These are phyloP conservation scores for Zaprionus camerounensis DNA, from an alignment of 1,140 invertebrate species.

Conservation along the genomic window DNA sequence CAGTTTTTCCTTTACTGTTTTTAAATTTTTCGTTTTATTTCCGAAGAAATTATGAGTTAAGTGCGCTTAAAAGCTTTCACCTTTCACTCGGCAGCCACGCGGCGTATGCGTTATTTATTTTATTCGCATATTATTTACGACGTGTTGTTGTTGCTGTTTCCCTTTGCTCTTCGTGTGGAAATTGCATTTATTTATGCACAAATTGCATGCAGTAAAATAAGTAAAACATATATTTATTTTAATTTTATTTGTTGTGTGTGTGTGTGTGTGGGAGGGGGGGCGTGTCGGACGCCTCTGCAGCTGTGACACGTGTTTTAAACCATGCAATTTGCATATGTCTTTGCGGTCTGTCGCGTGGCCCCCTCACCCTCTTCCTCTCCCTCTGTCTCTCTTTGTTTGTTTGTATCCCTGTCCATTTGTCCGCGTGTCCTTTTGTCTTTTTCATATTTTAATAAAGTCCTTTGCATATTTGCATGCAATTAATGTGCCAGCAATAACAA, in stretches of 20 bases:
- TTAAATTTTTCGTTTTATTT: background rate
- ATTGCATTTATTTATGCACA: conserved; percentile 75
- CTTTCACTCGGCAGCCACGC: conserved; percentile 46
- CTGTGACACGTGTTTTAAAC: conserved; percentile 70
- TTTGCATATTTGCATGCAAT: conserved; percentile 59
- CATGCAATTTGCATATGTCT: conserved; percentile 69
- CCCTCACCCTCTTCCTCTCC: background rate
- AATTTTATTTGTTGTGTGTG: conserved; percentile 75
- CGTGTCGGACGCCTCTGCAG: conserved; percentile 4
- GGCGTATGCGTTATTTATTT: conserved; percentile 54
- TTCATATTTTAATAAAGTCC: conserved; percentile 68
- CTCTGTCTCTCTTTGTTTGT: background rate
- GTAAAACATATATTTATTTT: conserved; percentile 73
- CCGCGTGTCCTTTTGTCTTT: conserved; percentile 17
- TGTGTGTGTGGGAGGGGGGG: conserved; percentile 43
- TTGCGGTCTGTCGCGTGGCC: conserved; percentile 28
- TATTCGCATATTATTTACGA: conserved; percentile 71
- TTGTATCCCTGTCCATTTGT: background rate
- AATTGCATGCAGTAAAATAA: conserved; percentile 64
- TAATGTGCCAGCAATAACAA: conserved; percentile 70
- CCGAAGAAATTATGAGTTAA: conserved; percentile 73
- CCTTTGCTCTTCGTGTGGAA: conserved; percentile 7
- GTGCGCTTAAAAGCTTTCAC: conserved; percentile 80
- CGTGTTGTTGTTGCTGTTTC: conserved; percentile 3
- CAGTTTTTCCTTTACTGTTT: conserved; percentile 34